Conservation (phyloP, 1,140 invertebrate genomes). For the Lycorma delicatula region DNA sequence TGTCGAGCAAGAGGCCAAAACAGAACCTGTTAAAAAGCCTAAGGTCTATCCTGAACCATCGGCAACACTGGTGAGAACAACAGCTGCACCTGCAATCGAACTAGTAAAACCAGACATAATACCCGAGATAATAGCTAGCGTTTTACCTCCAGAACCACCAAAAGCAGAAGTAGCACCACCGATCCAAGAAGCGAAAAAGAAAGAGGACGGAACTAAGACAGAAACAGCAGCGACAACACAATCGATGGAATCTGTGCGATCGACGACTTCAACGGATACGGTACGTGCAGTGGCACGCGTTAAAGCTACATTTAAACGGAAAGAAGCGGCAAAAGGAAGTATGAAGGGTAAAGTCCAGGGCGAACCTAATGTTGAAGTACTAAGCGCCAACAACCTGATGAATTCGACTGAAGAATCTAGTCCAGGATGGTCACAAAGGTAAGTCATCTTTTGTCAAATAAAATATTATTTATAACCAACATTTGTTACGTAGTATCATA, state of each 20-base stretch:
- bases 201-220: neutral
- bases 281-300: constrained; percentile 8
- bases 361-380: constrained; percentile 14
- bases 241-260: constrained; percentile 15
- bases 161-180: constrained; percentile 3
- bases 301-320: neutral
- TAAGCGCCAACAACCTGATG: constrained; percentile 20
- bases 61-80: constrained; percentile 13
- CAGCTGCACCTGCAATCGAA: constrained; percentile 11
- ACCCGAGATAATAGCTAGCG: constrained; percentile 13
- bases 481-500: no score
- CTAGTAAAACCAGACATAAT: constrained; percentile 17
- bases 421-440: neutral
- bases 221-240: constrained; percentile 2
- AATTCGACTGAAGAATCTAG: neutral
- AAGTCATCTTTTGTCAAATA: no score
- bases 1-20: neutral
- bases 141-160: constrained; percentile 2
- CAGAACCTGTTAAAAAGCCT: neutral
- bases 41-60: constrained; percentile 9
- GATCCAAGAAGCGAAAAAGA: constrained; percentile 11
- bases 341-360: constrained; percentile 8
- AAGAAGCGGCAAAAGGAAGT: neutral
- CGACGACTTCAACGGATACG: constrained; percentile 12
- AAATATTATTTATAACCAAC: no score